Evolutionary conservation across 1,140 invertebrate species (phyloP), one percentile per base, ranked within the genome.

Genomic region (Drosophila saltans): DNA sequence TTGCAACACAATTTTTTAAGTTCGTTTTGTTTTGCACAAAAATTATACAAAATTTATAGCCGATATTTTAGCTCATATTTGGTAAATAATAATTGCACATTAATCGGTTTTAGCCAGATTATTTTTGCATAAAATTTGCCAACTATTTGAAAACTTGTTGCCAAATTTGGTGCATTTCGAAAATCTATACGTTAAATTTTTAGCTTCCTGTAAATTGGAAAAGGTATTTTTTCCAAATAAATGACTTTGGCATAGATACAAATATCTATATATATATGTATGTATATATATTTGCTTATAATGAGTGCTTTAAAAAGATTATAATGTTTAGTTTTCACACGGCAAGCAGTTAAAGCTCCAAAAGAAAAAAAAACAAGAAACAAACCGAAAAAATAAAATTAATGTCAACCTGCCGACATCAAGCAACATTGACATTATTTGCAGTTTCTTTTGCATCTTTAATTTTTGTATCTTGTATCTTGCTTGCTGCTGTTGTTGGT

Each of bases 331-430:
- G 45, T 52, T 52, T 52, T 52, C 45, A 52, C 45, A 52, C 45
- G 45, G 21, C 45, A 21, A 52, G 33, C 33, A 36, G 33, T 36
- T 36, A 36, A 36, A 36, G 3, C 33, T 36, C 6, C 33, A 36
- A 36, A 36, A 36, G 6, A 36, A 7, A 36, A 1, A 36, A 68
- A 81, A 16, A 16, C 16, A 16, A 16, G 0, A 16, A 16, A 16
- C 16, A 16, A 16, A 16, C 16, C 16, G 16, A 74, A 70, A 67
- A 73, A 66, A 70, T 48, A 67, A 79, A 83, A 80, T 79, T 68
- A 75, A 72, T 83, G 80, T 77, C 81, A 84, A 69, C 83, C 61
- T 67, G 64, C 66, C 67, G 67, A 57, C 48, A 43, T 62, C 24
- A 69, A 41, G n/a, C 36, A 16, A 41, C 57, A 69, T 55, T 59